phyloP scores from a whole-genome alignment of 1,140 invertebrate genomes.

The Apis dorsata region DNA sequence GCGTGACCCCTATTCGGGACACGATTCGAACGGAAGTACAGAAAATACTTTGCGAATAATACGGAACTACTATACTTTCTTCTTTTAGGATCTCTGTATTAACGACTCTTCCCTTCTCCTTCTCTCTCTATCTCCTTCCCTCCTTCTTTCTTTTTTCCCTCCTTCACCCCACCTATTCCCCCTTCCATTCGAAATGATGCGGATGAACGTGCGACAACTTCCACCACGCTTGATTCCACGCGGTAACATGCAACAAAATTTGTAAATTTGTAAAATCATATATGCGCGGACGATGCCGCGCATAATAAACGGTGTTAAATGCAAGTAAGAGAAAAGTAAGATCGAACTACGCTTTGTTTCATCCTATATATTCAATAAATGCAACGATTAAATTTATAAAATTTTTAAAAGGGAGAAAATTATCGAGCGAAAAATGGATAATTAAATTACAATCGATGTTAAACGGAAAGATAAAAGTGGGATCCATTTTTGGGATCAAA shows the following conservation, averaged over 20 bases:
- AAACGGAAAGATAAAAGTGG: constrained; percentile 24
- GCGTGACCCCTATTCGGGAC: constrained; percentile 64
- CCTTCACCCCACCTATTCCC: neutral
- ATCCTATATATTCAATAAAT: too few relatives aligned
- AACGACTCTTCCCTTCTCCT: neutral
- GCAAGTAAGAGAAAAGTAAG: too few relatives aligned
- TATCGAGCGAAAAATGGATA: too few relatives aligned
- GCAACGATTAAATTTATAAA: too few relatives aligned
- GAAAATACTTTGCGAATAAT: constrained; percentile 43
- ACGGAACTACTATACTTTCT: constrained; percentile 26
- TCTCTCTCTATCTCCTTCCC: neutral
- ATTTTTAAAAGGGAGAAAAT: too few relatives aligned
- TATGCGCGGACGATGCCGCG: too few relatives aligned
- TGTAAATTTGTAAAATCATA: too few relatives aligned
- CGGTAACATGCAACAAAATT: too few relatives aligned
- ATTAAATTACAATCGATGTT: neutral
- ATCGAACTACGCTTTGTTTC: too few relatives aligned
- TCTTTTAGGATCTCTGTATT: neutral
- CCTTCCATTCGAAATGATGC: neutral
- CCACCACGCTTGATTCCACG: too few relatives aligned
- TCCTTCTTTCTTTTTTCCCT: neutral
- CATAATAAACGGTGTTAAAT: too few relatives aligned
- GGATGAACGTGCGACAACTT: too few relatives aligned
- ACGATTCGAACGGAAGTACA: constrained; percentile 53
- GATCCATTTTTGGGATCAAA: constrained; percentile 33